phyloP scores from a whole-genome alignment of 2,113 vertebrate species.

The Bucco capensis region DNA sequence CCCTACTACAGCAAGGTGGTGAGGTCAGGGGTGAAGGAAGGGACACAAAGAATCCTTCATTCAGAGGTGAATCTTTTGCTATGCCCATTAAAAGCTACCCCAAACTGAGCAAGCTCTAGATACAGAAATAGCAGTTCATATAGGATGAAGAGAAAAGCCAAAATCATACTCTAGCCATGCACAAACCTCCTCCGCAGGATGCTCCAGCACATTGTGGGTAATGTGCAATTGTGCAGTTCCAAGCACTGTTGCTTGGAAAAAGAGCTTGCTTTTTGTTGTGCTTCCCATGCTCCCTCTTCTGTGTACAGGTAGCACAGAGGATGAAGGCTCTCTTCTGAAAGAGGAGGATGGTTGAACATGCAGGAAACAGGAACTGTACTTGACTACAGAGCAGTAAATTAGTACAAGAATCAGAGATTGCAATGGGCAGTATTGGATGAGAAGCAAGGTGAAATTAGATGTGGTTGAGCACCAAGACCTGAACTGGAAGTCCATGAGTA shows the following conservation, averaged over 20 bases:
- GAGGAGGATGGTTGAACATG: background rate
- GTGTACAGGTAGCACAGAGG: background rate
- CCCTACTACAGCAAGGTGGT: background rate
- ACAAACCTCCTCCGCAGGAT: background rate
- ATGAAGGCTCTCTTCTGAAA: too few relatives aligned
- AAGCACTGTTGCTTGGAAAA: background rate
- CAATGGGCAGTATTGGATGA: background rate
- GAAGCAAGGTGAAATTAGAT: background rate
- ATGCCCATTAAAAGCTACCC: background rate
- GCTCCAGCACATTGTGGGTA: background rate
- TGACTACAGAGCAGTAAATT: background rate
- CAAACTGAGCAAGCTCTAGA: background rate
- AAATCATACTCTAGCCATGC: background rate
- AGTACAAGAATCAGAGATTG: background rate
- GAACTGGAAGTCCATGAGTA: background rate
- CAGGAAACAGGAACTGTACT: background rate
- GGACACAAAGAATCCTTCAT: background rate
- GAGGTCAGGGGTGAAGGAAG: background rate
- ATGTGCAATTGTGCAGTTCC: background rate
- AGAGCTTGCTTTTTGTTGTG: background rate
- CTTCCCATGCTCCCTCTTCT: background rate
- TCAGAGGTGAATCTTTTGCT: background rate
- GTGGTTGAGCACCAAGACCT: background rate
- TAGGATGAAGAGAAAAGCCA: background rate
- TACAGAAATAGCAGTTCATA: background rate